Evolutionary conservation across 2,797 vertebrate genomes (phyloP).

Genomic region (Platyrinchus mystaceus): DNA sequence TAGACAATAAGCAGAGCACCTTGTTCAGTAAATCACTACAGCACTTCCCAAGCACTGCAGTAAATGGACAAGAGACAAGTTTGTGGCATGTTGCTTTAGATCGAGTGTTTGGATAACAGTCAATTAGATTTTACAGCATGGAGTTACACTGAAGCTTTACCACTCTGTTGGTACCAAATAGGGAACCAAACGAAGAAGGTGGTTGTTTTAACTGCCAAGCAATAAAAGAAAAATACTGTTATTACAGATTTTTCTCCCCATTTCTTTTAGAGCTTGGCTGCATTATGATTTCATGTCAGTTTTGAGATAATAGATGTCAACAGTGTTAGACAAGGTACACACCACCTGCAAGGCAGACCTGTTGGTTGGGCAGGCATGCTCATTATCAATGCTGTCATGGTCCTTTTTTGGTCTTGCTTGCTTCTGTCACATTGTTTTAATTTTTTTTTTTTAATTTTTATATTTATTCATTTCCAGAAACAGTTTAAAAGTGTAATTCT

Average conservation of each 20-base stretch:
- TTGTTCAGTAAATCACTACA: constrained; percentile 30
- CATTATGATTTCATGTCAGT: constrained; percentile 28
- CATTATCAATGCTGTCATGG: background rate
- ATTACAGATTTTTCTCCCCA: constrained; percentile 51
- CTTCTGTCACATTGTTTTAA: background rate
- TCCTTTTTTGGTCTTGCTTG: background rate
- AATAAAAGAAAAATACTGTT: constrained; percentile 68
- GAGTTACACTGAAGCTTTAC: background rate
- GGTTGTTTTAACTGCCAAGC: constrained; percentile 64
- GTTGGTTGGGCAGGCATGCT: background rate
- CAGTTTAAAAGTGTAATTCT: constrained; percentile 17
- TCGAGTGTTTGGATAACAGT: constrained; percentile 38
- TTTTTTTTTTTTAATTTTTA: constrained; percentile 37
- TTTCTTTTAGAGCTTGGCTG: constrained; percentile 22
- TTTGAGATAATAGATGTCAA: constrained; percentile 34
- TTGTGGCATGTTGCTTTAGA: constrained; percentile 24
- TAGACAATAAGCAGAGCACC: background rate
- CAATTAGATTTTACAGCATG: constrained; percentile 29
- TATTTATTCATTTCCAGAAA: background rate
- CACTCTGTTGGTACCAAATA: constrained; percentile 1
- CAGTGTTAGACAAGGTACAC: background rate
- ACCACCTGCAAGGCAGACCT: constrained; percentile 12
- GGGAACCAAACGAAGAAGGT: constrained; percentile 17
- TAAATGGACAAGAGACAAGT: constrained; percentile 31
- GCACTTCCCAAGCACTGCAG: background rate